Evolutionary conservation across 1,140 invertebrate species (phyloP).

Genomic region (Drosophila chauvacae): DNA sequence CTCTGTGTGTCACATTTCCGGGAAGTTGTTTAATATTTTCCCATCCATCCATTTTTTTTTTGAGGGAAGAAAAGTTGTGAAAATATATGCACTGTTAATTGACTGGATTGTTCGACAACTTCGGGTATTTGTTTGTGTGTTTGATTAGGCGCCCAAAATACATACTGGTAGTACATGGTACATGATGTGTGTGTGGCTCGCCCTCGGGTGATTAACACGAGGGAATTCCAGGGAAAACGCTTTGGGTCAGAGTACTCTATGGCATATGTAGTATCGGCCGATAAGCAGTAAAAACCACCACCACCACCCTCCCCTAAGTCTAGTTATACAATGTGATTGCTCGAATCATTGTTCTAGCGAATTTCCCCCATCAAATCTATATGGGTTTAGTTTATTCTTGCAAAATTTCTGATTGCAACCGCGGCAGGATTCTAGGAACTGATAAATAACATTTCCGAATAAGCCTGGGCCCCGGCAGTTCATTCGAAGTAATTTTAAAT

Average conservation of each 20-base stretch:
- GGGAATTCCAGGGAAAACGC: slow-evolving; percentile 40
- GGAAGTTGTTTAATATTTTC: slow-evolving; percentile 55
- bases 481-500: slow-evolving; percentile 21
- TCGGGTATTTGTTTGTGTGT: slow-evolving; percentile 27
- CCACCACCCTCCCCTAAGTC: not conserved
- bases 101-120: slow-evolving; percentile 39
- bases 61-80: slow-evolving; percentile 23
- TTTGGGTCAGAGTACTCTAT: slow-evolving; percentile 9
- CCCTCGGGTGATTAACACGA: slow-evolving; percentile 42
- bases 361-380: slow-evolving; percentile 28
- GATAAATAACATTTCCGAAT: slow-evolving; percentile 31
- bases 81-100: slow-evolving; percentile 60
- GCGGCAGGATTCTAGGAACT: slow-evolving; percentile 34
- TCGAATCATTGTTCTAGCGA: slow-evolving; percentile 32
- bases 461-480: slow-evolving; percentile 5
- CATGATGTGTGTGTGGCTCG: slow-evolving; percentile 4
- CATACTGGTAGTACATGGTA: not conserved
- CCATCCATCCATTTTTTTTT: slow-evolving; percentile 2
- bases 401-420: slow-evolving; percentile 24
- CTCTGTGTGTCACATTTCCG: slow-evolving; percentile 59
- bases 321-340: slow-evolving; percentile 1
- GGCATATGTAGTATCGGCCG: slow-evolving; percentile 4
- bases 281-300: slow-evolving; percentile 2
- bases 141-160: slow-evolving; percentile 48
- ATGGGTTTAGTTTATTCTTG: slow-evolving; percentile 22